Evolutionary conservation across 1,140 invertebrate genomes (phyloP).

Genomic region (Tigriopus japonicus): DNA sequence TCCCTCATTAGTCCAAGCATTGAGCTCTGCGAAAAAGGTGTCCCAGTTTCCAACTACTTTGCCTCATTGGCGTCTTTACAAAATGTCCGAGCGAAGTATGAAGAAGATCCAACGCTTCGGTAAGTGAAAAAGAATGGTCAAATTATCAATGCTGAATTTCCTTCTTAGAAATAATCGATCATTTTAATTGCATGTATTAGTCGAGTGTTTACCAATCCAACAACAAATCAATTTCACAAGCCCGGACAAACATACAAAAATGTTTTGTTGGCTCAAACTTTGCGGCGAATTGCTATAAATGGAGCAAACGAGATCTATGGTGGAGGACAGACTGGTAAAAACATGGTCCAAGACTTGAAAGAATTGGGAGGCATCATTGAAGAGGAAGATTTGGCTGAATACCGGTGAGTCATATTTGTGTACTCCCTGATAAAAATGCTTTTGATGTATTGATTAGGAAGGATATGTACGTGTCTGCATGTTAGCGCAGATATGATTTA

Average conservation of each 20-base stretch:
- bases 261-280: conserved; percentile 26
- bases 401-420: conserved; percentile 17
- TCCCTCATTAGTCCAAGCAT: conserved; percentile 7
- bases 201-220: conserved; percentile 26
- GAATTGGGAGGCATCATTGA: conserved; percentile 22
- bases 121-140: background rate
- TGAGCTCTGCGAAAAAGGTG: conserved; percentile 14
- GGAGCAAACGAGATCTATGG: conserved; percentile 11
- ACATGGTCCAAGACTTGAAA: conserved; percentile 19
- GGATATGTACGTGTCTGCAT: too few relatives aligned
- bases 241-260: conserved; percentile 28
- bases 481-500: too few relatives aligned
- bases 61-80: background rate
- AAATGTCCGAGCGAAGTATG: background rate
- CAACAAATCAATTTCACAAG: conserved; percentile 25
- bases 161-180: background rate
- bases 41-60: conserved; percentile 9
- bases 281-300: conserved; percentile 24
- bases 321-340: conserved; percentile 16
- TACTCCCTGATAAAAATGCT: background rate
- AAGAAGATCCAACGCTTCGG: background rate
- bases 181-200: conserved; percentile 14
- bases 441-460: too few relatives aligned
- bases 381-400: conserved; percentile 20
- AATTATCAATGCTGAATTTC: background rate